Base-by-base conservation (phyloP, 1,140 invertebrate genomes). In the Camponotus pennsylvanicus region DNA sequence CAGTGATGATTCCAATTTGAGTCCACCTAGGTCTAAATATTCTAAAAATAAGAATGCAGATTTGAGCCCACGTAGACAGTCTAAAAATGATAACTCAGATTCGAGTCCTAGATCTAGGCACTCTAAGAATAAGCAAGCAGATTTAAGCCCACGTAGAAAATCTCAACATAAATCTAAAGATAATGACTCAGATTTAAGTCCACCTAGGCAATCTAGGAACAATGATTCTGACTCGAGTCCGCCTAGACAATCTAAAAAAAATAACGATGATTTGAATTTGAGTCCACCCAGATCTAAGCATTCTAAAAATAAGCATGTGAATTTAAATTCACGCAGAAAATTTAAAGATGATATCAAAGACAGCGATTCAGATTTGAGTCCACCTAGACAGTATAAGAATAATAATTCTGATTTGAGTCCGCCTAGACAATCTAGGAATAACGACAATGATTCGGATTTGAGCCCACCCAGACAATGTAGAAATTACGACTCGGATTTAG, bases 391-490 rank as follows among this genome's bases (percentile, higher is more conserved):
- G 86, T 78, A 77, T 11, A 89, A 13, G 80, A 87, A 86, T 63
- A 45, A 83, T 63, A 63, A 89, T 71, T 84, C n/a, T 18, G 85
- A 92, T 52, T 79, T 76, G 8, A 92, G 88, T 59, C 91, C 91
- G n/a, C 86, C 86, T 7, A 88, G 88, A 75, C 91, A 83, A 89
- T 55, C 66, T 32, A 89, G 34, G 77, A 85, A 86, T 40, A 32
- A 87, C 63, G 90, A 92, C 66, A 32, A 87, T 66, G 89, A 92
- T 59, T 89, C 86, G 27, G 92, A 94, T 87, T 57, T 91, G 13
- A 95, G 93, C 57, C 95, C 95, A 7, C 93, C 93, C 34, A 95
- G 94, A 86, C 91, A 89, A 91, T 71, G 27, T 40, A 80, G 18
- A 21, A 90, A 87, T 66, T 49, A 18, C 52, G 76, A 89, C 63